Evolutionary conservation across 1,140 invertebrate genomes (phyloP).

Genomic region (Trigoniulus corallinus): DNA sequence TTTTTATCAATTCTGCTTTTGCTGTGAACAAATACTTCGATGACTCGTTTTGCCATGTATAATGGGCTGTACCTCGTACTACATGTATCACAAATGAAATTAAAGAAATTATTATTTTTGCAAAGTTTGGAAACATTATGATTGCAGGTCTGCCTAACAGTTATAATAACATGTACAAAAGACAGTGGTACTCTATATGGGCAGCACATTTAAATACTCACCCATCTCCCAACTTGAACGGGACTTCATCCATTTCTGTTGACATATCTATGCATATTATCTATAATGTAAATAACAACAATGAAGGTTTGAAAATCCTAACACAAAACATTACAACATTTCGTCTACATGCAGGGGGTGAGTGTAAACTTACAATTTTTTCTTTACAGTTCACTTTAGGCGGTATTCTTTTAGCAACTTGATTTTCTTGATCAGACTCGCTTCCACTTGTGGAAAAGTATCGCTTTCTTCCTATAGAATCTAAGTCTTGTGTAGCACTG

Average conservation of each 20-base stretch:
- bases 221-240: slow-evolving; percentile 37
- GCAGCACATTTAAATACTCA: slow-evolving; percentile 11
- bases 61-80: slow-evolving; percentile 36
- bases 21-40: slow-evolving; percentile 44
- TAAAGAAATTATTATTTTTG: too few relatives aligned
- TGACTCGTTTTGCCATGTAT: slow-evolving; percentile 41
- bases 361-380: background rate
- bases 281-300: slow-evolving; percentile 10
- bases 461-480: background rate
- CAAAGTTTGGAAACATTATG: too few relatives aligned
- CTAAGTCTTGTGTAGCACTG: too few relatives aligned
- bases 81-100: too few relatives aligned
- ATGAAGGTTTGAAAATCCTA: background rate
- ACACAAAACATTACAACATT: background rate
- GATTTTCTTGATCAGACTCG: background rate
- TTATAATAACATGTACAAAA: background rate
- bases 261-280: slow-evolving; percentile 45
- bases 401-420: background rate
- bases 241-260: slow-evolving; percentile 36
- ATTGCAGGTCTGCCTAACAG: too few relatives aligned
- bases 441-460: background rate
- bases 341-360: background rate
- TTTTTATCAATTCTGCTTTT: slow-evolving; percentile 42
- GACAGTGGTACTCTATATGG: background rate
- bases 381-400: background rate